Percentiles rank a stretch among this genome's conserved stretches.
These are phyloP conservation scores for Arizona elegans DNA, from an alignment of 2,113 vertebrate species.

Conservation along the genomic window DNA sequence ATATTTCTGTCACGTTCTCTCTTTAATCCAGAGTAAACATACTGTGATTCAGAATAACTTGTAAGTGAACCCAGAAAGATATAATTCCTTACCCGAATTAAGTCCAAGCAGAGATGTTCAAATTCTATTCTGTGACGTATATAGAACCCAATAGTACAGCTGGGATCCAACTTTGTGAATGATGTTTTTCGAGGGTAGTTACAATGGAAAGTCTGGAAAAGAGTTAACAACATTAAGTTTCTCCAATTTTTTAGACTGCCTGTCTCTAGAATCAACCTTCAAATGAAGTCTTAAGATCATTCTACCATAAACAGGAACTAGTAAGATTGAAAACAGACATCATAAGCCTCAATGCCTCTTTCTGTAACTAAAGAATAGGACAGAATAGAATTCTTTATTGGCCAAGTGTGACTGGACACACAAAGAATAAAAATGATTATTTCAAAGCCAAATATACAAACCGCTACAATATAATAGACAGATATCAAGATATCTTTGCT, in stretches of 20 bases:
- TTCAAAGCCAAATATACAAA: background rate
- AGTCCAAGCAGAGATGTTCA: slow-evolving; percentile 78
- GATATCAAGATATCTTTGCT: background rate
- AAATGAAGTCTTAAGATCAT: background rate
- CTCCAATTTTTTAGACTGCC: background rate
- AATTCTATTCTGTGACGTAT: slow-evolving; percentile 80
- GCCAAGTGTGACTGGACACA: too few relatives aligned
- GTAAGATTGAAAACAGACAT: background rate
- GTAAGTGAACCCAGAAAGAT: background rate
- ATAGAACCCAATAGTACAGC: slow-evolving; percentile 90
- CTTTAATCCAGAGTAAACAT: background rate
- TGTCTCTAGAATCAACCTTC: background rate
- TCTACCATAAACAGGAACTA: background rate
- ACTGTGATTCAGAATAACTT: background rate
- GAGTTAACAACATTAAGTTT: background rate
- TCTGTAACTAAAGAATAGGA: background rate
- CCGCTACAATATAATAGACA: background rate
- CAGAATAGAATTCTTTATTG: too few relatives aligned
- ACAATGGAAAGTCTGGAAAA: slow-evolving; percentile 84
- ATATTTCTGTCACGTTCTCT: background rate
- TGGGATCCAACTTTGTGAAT: slow-evolving; percentile 88
- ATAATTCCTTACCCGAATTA: slow-evolving; percentile 71
- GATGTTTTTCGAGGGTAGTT: slow-evolving; percentile 87
- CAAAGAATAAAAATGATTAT: background rate
- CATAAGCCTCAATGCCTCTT: background rate